phyloP scores from a whole-genome alignment of 2,113 vertebrate species.

The Oreochromis aureus region DNA sequence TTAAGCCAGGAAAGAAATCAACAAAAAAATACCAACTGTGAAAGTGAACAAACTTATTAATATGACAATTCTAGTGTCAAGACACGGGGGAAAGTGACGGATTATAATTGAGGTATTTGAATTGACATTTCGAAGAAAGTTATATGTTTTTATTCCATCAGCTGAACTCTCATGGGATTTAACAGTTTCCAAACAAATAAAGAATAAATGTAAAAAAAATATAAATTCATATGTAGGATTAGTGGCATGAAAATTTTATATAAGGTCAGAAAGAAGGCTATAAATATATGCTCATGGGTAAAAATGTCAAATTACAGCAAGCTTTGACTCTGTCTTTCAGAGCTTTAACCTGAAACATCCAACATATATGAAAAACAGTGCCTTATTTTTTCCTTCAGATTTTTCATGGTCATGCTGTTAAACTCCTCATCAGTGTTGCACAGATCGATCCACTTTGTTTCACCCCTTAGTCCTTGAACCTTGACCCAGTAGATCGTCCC shows the following conservation, averaged over 20 bases:
- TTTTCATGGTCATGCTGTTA: too few species aligned
- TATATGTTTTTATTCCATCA: not conserved
- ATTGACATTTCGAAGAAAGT: not conserved
- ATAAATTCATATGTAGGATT: not conserved
- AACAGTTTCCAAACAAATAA: not conserved
- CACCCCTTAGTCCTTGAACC: too few species aligned
- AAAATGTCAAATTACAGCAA: too few species aligned
- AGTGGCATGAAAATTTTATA: not conserved
- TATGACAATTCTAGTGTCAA: not conserved
- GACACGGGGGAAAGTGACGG: not conserved
- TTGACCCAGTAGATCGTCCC: fast-evolving
- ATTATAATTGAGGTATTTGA: not conserved
- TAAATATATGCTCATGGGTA: too few species aligned
- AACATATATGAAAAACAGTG: too few species aligned
- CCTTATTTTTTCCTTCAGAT: too few species aligned
- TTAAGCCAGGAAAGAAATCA: not conserved
- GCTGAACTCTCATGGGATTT: not conserved
- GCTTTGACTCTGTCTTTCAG: too few species aligned
- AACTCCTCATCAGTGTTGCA: too few species aligned
- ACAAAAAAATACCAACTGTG: not conserved
- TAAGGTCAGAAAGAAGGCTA: not conserved
- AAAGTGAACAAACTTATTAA: not conserved
- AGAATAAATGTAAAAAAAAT: fast-evolving
- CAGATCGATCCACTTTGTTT: fast-evolving
- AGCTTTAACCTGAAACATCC: fast-evolving